phyloP scores from a whole-genome alignment of 1,140 invertebrate species.

The Bombus waltoni region DNA sequence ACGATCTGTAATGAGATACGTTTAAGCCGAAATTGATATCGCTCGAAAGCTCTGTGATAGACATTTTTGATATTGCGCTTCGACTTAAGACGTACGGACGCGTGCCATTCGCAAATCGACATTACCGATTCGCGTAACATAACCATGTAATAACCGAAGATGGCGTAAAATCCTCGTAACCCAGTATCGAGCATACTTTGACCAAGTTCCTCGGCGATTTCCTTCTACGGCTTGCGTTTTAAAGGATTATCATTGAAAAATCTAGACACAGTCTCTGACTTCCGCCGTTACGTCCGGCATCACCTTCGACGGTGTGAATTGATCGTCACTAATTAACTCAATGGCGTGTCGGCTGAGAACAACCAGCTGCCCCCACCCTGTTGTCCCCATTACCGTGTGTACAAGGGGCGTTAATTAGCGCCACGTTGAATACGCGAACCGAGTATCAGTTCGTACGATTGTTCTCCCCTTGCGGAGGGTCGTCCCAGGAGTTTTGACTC shows the following conservation, averaged over 20 bases:
- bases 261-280: neutral
- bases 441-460: neutral
- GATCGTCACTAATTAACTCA: slow-evolving; percentile 5
- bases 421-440: neutral
- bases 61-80: too few species aligned
- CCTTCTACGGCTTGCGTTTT: neutral
- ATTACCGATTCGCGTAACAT: too few species aligned
- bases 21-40: too few species aligned
- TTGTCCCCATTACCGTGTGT: neutral
- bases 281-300: neutral
- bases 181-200: too few species aligned
- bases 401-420: neutral
- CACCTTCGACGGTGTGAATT: neutral
- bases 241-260: neutral
- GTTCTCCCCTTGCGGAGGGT: neutral
- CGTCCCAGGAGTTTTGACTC: neutral
- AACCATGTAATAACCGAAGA: too few species aligned
- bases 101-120: too few species aligned
- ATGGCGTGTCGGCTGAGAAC: neutral
- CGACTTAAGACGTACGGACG: too few species aligned
- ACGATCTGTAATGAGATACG: too few species aligned
- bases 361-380: neutral
- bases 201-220: too few species aligned
- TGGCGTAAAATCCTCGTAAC: too few species aligned
- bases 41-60: too few species aligned